These are phyloP conservation scores for Lissonota sp. DNA, from an alignment of 2,888 invertebrate species.

Conservation along the genomic window DNA sequence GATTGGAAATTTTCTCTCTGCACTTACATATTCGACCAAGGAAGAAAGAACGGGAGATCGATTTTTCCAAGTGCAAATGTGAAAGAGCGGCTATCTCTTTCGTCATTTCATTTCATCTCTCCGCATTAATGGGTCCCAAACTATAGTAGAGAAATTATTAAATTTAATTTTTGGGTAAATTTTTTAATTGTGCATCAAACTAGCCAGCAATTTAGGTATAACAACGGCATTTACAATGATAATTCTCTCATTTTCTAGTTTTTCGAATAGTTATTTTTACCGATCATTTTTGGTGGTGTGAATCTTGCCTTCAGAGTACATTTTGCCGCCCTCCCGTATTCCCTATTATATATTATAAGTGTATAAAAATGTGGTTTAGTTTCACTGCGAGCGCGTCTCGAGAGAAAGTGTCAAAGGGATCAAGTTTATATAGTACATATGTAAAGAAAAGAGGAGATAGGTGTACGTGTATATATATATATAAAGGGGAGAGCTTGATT, in stretches of 20 bases:
- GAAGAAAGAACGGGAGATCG: constrained; percentile 38
- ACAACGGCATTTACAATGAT: too few relatives aligned
- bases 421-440: constrained; percentile 1
- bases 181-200: too few relatives aligned
- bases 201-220: too few relatives aligned
- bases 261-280: too few relatives aligned
- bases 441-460: not conserved
- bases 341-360: constrained; percentile 1
- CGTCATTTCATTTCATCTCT: constrained; percentile 33
- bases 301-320: too few relatives aligned
- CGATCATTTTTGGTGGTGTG: too few relatives aligned
- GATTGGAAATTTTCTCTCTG: constrained; percentile 54
- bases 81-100: constrained; percentile 24
- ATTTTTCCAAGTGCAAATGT: constrained; percentile 55
- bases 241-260: too few relatives aligned
- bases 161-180: too few relatives aligned
- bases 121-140: too few relatives aligned
- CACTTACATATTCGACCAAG: constrained; percentile 51
- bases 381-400: constrained; percentile 24
- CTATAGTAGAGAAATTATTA: too few relatives aligned
- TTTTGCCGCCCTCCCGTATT: too few relatives aligned
- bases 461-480: not conserved
- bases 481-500: constrained; percentile 1
- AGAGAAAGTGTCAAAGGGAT: constrained; percentile 47
- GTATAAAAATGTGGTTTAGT: constrained; percentile 25